Evolutionary conservation across 2,797 vertebrate genomes (phyloP).

Genomic region (Acanthurus lineatus): DNA sequence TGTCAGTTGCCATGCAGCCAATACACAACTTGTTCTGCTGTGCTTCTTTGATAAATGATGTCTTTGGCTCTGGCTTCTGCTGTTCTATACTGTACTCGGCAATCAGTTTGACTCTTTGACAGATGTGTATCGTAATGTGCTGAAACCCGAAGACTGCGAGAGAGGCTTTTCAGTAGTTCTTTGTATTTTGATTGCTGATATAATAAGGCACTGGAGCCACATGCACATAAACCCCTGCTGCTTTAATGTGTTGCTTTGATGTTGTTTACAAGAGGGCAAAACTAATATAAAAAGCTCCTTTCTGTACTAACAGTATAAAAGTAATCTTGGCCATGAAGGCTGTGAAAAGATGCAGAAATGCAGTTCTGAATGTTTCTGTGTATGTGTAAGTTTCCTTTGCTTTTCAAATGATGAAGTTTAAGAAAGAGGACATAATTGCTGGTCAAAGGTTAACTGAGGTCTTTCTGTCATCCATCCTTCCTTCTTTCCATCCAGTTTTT

Average conservation of each 20-base stretch:
- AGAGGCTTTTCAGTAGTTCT: constrained; percentile 16
- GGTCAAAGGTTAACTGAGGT: constrained; percentile 45
- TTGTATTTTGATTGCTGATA: constrained; percentile 22
- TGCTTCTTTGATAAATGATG: constrained; percentile 14
- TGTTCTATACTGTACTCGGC: constrained; percentile 37
- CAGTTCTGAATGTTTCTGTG: not conserved
- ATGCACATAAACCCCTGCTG: constrained; percentile 2
- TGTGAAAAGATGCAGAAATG: not conserved
- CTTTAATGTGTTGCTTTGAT: not conserved
- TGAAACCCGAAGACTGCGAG: constrained; percentile 15
- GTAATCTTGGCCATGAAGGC: not conserved
- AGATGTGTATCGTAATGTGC: constrained; percentile 8
- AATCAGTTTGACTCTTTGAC: constrained; percentile 7
- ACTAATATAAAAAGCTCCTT: not conserved
- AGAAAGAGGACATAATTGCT: constrained; percentile 4
- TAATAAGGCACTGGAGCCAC: not conserved
- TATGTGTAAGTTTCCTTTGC: not conserved
- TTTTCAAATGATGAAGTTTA: not conserved
- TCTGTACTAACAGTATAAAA: not conserved
- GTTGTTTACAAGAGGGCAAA: not conserved
- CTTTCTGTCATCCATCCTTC: constrained; percentile 21
- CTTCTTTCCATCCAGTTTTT: constrained; percentile 23
- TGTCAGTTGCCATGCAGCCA: not conserved
- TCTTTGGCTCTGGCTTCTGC: constrained; percentile 14
- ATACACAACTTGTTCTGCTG: not conserved